Conservation (phyloP, 2,797 vertebrate genomes). For the Smutsia temminckii region DNA sequence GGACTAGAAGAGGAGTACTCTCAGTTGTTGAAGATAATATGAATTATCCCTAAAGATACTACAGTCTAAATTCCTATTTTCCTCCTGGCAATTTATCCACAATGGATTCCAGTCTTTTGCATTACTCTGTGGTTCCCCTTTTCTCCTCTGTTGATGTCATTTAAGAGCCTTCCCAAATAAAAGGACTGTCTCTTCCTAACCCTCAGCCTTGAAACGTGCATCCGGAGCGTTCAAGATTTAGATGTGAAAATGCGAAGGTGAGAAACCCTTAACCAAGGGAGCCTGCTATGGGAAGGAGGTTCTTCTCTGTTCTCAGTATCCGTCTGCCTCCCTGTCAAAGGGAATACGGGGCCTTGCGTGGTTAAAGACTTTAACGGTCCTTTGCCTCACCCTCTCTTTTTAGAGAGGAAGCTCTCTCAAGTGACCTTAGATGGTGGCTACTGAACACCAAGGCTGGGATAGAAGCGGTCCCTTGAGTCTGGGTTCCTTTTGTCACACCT, state of each 20-base stretch:
- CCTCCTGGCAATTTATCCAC: background rate
- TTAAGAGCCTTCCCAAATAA: background rate
- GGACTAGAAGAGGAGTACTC: background rate
- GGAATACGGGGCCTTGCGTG: too few species aligned
- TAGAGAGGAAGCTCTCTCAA: background rate
- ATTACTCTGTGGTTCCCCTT: background rate
- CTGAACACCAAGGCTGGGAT: background rate
- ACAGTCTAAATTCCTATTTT: background rate
- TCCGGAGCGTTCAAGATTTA: background rate
- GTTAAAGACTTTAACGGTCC: background rate
- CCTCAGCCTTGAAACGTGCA: background rate
- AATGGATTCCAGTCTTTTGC: background rate
- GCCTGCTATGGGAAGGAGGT: fast-evolving
- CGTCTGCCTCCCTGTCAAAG: background rate
- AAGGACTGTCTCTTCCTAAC: background rate
- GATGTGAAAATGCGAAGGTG: background rate
- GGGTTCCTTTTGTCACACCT: background rate
- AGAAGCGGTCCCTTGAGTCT: background rate
- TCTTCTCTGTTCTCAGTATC: background rate
- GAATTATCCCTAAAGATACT: background rate
- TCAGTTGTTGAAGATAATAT: slow-evolving; percentile 5
- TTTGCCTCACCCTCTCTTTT: background rate
- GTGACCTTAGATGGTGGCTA: background rate
- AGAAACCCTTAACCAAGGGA: background rate
- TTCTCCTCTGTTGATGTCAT: background rate